Conservation (phyloP, 1,140 invertebrate species). For the Drosophila virilis region DNA sequence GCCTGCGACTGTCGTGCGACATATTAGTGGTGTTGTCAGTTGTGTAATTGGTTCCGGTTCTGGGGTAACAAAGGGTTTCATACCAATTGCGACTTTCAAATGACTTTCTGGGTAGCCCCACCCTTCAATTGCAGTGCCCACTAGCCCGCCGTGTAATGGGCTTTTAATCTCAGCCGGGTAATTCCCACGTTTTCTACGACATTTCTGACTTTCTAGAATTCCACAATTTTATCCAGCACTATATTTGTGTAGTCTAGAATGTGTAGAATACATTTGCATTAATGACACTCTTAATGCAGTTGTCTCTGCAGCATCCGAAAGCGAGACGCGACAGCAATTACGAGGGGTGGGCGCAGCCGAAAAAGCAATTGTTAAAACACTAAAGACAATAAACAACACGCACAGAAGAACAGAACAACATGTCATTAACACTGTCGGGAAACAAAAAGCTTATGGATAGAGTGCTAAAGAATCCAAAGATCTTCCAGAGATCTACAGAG, state of each 20-base stretch:
- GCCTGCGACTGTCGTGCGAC: slow-evolving; percentile 35
- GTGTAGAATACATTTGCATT: slow-evolving; percentile 74
- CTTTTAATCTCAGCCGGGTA: slow-evolving; percentile 65
- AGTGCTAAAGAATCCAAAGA: neutral
- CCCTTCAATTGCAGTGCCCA: neutral
- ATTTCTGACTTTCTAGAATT: slow-evolving; percentile 19
- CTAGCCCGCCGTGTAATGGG: slow-evolving; percentile 39
- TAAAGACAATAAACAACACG: slow-evolving; percentile 36
- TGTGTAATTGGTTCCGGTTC: slow-evolving; percentile 32
- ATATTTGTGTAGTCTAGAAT: slow-evolving; percentile 24
- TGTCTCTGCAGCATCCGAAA: slow-evolving; percentile 29
- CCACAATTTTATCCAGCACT: slow-evolving; percentile 14
- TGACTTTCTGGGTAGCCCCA: slow-evolving; percentile 36
- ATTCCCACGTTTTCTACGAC: slow-evolving; percentile 36
- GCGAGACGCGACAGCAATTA: slow-evolving; percentile 54
- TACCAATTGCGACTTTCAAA: slow-evolving; percentile 45
- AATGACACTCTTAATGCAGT: slow-evolving; percentile 66
- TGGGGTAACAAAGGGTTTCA: slow-evolving; percentile 43
- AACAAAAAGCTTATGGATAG: slow-evolving; percentile 21
- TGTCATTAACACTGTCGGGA: slow-evolving; percentile 48
- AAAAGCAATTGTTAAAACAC: slow-evolving; percentile 65
- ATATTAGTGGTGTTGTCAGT: slow-evolving; percentile 39
- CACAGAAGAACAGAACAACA: slow-evolving; percentile 30
- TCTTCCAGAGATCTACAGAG: slow-evolving; percentile 9
- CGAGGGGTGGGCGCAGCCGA: slow-evolving; percentile 1